Evolutionary conservation across 2,888 invertebrate genomes (phyloP).

Genomic region (Lithosia quadra): DNA sequence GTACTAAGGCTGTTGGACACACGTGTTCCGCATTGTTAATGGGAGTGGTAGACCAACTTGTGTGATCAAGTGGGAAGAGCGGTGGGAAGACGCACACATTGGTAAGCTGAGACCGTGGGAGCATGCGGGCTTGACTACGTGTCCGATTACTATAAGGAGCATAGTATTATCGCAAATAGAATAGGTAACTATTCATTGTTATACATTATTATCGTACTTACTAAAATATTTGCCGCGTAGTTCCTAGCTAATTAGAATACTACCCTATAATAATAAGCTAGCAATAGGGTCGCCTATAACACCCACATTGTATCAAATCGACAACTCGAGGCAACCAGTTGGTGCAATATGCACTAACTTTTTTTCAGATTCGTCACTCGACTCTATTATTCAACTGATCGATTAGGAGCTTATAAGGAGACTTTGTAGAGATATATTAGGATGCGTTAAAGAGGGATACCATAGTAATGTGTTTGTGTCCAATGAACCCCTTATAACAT

Average conservation of each 20-base stretch:
- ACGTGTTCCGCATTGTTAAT: conserved; percentile 78
- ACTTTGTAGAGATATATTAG: neutral
- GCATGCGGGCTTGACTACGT: conserved; percentile 66
- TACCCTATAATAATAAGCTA: no score
- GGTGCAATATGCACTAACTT: no score
- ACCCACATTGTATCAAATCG: neutral
- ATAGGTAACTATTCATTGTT: neutral
- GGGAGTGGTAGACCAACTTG: conserved; percentile 59
- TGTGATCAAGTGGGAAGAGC: conserved; percentile 62
- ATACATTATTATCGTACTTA: neutral
- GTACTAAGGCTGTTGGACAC: conserved; percentile 58
- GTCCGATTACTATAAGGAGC: conserved; percentile 36
- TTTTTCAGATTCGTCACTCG: no score
- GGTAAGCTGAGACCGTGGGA: conserved; percentile 79
- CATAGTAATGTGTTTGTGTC: neutral
- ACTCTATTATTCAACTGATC: no score
- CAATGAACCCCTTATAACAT: neutral
- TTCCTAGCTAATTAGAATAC: no score
- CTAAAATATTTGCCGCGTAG: neutral
- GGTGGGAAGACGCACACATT: conserved; percentile 56
- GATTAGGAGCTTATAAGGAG: neutral
- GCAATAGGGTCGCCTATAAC: no score
- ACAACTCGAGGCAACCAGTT: no score
- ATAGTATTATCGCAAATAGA: conserved; percentile 2
- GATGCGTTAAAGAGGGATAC: neutral